Percentiles rank a stretch among this genome's conserved stretches.
Conservation (phyloP, 1,140 invertebrate genomes). For the Apolygus lucorum region DNA sequence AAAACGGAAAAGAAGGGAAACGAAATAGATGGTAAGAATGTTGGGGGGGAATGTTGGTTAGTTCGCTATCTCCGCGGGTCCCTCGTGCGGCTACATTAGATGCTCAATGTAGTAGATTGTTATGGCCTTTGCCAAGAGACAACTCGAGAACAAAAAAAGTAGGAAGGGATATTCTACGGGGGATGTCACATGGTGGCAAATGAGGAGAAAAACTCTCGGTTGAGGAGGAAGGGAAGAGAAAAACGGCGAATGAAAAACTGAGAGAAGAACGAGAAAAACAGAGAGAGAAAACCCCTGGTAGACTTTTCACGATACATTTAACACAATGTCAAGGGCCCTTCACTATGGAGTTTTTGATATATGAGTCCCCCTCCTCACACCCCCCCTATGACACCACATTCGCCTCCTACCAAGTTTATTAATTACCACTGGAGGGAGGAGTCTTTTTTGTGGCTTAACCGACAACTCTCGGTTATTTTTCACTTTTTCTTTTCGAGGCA, state of each 20-base stretch:
- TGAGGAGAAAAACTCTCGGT: not conserved
- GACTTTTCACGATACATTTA: not conserved
- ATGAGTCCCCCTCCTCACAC: not conserved
- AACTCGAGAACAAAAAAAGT: too few species aligned
- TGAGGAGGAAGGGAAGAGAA: not conserved
- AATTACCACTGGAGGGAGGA: constrained; percentile 4
- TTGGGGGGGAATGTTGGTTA: too few species aligned
- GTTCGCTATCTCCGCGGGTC: too few species aligned
- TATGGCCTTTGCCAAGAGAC: too few species aligned
- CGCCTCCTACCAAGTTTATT: not conserved
- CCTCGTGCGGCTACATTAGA: too few species aligned
- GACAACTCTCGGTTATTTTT: not conserved
- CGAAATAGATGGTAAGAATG: too few species aligned
- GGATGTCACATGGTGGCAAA: not conserved
- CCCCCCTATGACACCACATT: not conserved
- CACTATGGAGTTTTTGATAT: not conserved
- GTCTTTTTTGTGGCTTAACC: not conserved
- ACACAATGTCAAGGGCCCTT: not conserved
- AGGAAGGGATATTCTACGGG: too few species aligned
- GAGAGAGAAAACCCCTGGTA: not conserved
- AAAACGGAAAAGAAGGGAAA: too few species aligned
- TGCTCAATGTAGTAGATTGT: too few species aligned
- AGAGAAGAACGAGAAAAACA: not conserved
- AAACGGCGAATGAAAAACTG: not conserved
- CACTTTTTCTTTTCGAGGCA: not conserved